Percentiles rank a stretch among this genome's conserved stretches.
These are phyloP conservation scores for Andrena bucephala DNA, from an alignment of 2,888 invertebrate genomes.

Conservation along the genomic window DNA sequence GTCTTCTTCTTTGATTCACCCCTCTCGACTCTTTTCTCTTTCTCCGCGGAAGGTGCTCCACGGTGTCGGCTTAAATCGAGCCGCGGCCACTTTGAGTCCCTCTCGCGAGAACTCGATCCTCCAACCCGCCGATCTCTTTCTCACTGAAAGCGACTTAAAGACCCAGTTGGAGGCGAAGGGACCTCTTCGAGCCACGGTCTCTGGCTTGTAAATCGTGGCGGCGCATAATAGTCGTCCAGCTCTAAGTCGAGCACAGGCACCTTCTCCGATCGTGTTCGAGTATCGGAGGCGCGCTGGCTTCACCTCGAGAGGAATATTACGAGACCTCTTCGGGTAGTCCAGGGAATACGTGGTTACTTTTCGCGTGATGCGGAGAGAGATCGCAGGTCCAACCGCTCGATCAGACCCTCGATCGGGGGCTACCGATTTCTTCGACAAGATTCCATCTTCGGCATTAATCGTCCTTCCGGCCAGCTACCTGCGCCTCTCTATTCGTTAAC, in stretches of 20 bases:
- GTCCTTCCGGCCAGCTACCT: not conserved
- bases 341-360: constrained; percentile 52
- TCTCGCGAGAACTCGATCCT: constrained; percentile 31
- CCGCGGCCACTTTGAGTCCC: constrained; percentile 35
- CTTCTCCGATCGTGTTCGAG: constrained; percentile 46
- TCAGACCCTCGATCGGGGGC: constrained; percentile 34
- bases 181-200: constrained; percentile 27
- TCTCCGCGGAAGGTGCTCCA: not conserved
- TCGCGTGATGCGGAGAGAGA: constrained; percentile 30
- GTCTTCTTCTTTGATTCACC: constrained; percentile 1
- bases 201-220: constrained; percentile 54
- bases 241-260: constrained; percentile 13
- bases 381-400: constrained; percentile 38
- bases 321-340: constrained; percentile 15
- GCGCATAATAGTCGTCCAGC: constrained; percentile 45
- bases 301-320: constrained; percentile 44
- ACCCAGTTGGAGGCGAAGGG: constrained; percentile 35
- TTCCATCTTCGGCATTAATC: not conserved
- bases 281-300: constrained; percentile 42
- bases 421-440: constrained; percentile 34
- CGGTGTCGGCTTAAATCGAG: constrained; percentile 49
- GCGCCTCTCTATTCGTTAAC: not conserved
- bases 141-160: constrained; percentile 50
- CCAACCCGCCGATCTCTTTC: not conserved
- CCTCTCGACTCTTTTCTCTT: constrained; percentile 4